These are phyloP conservation scores for Stenodema calcarata DNA, from an alignment of 2,888 invertebrate species.

Conservation along the genomic window DNA sequence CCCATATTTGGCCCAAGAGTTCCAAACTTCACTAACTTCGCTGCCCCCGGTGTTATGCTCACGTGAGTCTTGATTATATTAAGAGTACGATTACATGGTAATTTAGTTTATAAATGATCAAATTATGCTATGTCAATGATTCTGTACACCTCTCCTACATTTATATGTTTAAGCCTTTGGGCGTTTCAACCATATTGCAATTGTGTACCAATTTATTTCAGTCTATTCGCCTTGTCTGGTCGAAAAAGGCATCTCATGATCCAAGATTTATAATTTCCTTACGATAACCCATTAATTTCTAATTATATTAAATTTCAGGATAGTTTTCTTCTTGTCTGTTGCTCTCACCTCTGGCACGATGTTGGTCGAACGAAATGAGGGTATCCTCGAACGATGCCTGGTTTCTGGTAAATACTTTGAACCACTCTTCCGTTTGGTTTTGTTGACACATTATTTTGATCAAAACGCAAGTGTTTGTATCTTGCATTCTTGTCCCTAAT, in stretches of 20 bases:
- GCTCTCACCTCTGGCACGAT: constrained; percentile 90
- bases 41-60: constrained; percentile 89
- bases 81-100: not conserved
- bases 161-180: too few relatives aligned
- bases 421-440: not conserved
- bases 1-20: constrained; percentile 78
- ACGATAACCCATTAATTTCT: too few relatives aligned
- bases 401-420: constrained; percentile 72
- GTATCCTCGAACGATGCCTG: constrained; percentile 85
- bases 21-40: constrained; percentile 92
- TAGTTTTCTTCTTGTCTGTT: constrained; percentile 92
- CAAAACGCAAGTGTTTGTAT: too few relatives aligned
- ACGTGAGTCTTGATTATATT: constrained; percentile 77
- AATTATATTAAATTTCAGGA: constrained; percentile 66
- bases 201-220: too few relatives aligned
- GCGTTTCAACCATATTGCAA: too few relatives aligned
- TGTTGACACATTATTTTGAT: too few relatives aligned
- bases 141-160: too few relatives aligned
- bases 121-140: too few relatives aligned
- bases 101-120: not conserved
- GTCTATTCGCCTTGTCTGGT: too few relatives aligned
- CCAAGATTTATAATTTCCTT: constrained; percentile 56
- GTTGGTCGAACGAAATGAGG: constrained; percentile 87
- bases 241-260: too few relatives aligned
- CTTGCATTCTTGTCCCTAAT: too few relatives aligned